phyloP scores from a whole-genome alignment of 2,113 vertebrate species.

The Dromiciops gliroides region DNA sequence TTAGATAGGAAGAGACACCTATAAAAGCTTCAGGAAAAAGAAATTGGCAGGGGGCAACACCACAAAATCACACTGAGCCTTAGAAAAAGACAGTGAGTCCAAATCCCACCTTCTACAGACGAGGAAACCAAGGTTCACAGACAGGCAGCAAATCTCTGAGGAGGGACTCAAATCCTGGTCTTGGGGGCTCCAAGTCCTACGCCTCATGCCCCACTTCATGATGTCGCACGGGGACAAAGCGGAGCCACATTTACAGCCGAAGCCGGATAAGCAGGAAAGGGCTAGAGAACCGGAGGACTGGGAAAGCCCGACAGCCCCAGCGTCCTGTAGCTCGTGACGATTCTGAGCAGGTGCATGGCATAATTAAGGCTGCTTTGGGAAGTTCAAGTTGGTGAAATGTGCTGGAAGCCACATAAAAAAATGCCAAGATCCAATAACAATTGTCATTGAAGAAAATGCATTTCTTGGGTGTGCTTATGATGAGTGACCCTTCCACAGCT shows the following conservation, averaged over 20 bases:
- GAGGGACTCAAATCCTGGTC: not conserved
- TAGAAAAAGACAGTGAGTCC: not conserved
- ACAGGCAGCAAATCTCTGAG: not conserved
- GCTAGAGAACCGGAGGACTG: too few relatives aligned
- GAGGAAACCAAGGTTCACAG: constrained; percentile 23
- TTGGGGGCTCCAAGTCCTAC: not conserved
- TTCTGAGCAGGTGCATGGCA: too few relatives aligned
- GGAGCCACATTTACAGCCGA: too few relatives aligned
- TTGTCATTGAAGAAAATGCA: not conserved
- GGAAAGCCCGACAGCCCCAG: too few relatives aligned
- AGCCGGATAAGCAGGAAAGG: too few relatives aligned
- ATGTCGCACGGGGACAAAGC: too few relatives aligned
- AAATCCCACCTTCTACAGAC: not conserved
- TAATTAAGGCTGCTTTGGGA: not conserved
- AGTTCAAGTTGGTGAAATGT: not conserved
- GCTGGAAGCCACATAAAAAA: not conserved
- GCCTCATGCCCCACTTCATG: too few relatives aligned
- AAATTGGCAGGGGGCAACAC: not conserved
- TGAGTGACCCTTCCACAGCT: too few relatives aligned
- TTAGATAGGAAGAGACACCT: not conserved
- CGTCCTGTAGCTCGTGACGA: not conserved
- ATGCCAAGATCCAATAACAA: not conserved
- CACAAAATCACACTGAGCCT: not conserved
- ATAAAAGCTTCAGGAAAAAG: not conserved
- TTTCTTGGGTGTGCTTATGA: not conserved